Evolutionary conservation across 1,140 invertebrate genomes (phyloP), one percentile per base, ranked within the genome.

Genomic region (Paramacrobiotus metropolitanus): DNA sequence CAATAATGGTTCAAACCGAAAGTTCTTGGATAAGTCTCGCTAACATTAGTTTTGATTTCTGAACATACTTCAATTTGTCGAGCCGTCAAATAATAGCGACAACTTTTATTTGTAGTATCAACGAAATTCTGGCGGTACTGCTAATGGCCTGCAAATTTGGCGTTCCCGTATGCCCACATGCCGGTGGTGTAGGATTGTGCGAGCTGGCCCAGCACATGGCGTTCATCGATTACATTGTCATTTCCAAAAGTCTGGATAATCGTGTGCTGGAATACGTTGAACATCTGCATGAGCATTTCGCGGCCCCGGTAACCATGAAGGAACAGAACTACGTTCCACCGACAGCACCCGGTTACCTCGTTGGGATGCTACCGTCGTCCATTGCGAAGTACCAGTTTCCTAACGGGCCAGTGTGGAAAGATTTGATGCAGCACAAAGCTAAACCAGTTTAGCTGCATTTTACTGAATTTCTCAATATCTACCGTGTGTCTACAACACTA

Each of bases 141-240:
- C 77, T 93, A 1, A 87, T 93, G 85, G 87, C 87, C 30, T 73
- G 81, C 2, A 78, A 78, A 68, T 74, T 71, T 65, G 67, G 70
- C 87, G 86, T 91, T 40, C 87, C 86, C 68, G 85, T 93, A 0
- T 90, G 87, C 72, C 88, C 89, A 0, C 89, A 93, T 75, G 87
- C 86, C 60, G 89, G 89, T 20, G 89, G 89, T 20, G 83, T 93
- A 1, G 88, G 87, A 4, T 76, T 92, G 1, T 92, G 87, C 70
- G 88, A 92, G 75, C 85, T 90, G 80, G 85, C 92, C 2, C 87
- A 91, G 67, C 88, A 93, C 74, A 75, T 91, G 21, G 84, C 89
- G 73, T 82, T 85, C 67, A 91, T 87, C 82, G 86, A 92, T 70
- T 90, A 81, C 73, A 77, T 86, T 18, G 76, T 77, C 59, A 69